Evolutionary conservation across 2,888 invertebrate genomes (phyloP).

Genomic region (Cordilura impudica): DNA sequence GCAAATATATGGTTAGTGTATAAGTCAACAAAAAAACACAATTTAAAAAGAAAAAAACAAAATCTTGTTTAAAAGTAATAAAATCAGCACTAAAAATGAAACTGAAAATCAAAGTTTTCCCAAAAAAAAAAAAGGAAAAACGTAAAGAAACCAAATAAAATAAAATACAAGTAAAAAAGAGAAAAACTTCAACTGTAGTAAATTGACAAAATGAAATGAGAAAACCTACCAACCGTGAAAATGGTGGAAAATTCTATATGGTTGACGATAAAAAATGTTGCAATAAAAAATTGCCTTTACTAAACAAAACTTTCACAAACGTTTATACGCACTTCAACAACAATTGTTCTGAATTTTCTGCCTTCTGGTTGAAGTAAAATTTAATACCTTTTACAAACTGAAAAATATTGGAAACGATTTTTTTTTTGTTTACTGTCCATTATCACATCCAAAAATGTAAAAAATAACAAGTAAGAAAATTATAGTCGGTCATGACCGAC

Average conservation of each 20-base stretch:
- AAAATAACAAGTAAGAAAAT: background rate
- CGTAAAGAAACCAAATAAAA: background rate
- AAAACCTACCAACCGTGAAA: slow-evolving; percentile 7
- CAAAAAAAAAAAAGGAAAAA: background rate
- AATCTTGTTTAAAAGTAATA: slow-evolving; percentile 28
- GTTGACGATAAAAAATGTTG: background rate
- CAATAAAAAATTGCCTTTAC: background rate
- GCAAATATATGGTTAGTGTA: background rate
- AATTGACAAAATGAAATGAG: background rate
- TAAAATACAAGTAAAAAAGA: background rate
- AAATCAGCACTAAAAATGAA: slow-evolving; percentile 29
- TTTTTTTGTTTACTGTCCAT: background rate
- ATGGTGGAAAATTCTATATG: slow-evolving; percentile 6
- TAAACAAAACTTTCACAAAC: background rate
- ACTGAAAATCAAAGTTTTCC: slow-evolving; percentile 16
- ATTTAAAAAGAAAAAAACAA: background rate
- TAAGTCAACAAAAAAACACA: background rate
- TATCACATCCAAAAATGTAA: background rate
- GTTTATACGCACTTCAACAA: background rate
- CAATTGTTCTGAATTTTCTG: background rate
- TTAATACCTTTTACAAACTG: slow-evolving; percentile 8
- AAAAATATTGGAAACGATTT: background rate
- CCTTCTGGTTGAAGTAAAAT: background rate
- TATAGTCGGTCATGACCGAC: no score
- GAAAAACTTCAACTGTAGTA: background rate